These are phyloP conservation scores for Erpornis zantholeuca DNA, from an alignment of 2,113 vertebrate genomes.

Conservation along the genomic window DNA sequence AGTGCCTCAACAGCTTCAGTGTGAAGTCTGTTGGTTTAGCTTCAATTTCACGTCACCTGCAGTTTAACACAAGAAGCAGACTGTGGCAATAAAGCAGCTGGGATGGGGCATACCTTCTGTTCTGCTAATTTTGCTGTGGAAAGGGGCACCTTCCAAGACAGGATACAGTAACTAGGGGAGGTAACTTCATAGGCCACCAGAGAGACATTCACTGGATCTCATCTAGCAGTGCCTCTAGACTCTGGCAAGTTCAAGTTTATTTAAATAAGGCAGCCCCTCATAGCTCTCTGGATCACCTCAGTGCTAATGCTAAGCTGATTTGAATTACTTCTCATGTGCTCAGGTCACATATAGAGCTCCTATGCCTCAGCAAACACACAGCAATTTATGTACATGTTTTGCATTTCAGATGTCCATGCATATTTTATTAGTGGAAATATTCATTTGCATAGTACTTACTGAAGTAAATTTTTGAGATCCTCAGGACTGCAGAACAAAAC, in stretches of 20 bases:
- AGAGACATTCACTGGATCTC: neutral
- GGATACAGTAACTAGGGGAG: neutral
- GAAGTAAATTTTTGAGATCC: slow-evolving; percentile 72
- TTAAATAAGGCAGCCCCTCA: neutral
- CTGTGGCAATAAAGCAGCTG: neutral
- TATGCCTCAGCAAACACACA: neutral
- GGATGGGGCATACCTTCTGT: neutral
- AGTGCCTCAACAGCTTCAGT: neutral
- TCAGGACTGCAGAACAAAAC: slow-evolving; percentile 77
- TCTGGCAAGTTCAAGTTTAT: neutral
- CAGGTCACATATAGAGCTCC: neutral
- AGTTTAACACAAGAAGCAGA: neutral
- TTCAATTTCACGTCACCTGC: neutral
- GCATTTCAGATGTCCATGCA: neutral
- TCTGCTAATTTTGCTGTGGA: neutral
- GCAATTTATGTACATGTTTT: neutral
- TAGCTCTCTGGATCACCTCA: neutral
- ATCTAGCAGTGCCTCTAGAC: neutral
- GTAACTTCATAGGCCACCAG: neutral
- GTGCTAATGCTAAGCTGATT: neutral
- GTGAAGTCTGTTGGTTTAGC: neutral
- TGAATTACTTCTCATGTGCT: neutral
- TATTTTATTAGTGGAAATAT: slow-evolving; percentile 5
- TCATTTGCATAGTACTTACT: slow-evolving; percentile 72
- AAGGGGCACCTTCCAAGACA: neutral